These are phyloP conservation scores for Pionites leucogaster DNA, from an alignment of 2,113 vertebrate species.

Conservation along the genomic window DNA sequence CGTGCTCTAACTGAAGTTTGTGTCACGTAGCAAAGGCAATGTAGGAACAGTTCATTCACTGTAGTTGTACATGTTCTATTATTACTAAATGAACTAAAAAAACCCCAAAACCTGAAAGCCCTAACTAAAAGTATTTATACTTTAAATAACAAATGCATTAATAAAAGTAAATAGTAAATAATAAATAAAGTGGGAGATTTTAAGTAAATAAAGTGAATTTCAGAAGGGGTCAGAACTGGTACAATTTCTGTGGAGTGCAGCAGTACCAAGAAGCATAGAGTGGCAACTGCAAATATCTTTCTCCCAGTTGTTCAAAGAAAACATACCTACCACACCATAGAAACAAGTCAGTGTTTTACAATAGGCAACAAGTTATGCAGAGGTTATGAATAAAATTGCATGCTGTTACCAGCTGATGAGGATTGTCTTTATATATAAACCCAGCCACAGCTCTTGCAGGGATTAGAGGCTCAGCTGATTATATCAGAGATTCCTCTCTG, in stretches of 20 bases:
- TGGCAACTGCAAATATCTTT: neutral
- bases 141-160: neutral
- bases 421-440: neutral
- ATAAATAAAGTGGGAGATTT: neutral
- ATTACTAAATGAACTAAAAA: neutral
- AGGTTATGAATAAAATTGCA: neutral
- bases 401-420: neutral
- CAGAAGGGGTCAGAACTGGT: neutral
- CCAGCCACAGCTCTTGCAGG: neutral
- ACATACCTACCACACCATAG: accelerated
- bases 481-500: neutral
- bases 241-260: neutral
- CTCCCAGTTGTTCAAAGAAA: neutral
- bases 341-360: neutral
- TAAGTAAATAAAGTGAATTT: neutral
- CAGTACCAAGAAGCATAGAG: neutral
- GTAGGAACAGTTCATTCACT: neutral
- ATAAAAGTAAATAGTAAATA: neutral
- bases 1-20: accelerated
- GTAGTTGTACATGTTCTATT: neutral
- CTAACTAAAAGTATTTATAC: neutral
- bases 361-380: neutral
- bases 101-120: neutral
- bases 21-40: accelerated
- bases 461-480: neutral